Percentiles rank a stretch among this genome's conserved stretches.
These are phyloP conservation scores for Actinia tenebrosa DNA, from an alignment of 64 coral and sea anemone genomes.

Conservation along the genomic window DNA sequence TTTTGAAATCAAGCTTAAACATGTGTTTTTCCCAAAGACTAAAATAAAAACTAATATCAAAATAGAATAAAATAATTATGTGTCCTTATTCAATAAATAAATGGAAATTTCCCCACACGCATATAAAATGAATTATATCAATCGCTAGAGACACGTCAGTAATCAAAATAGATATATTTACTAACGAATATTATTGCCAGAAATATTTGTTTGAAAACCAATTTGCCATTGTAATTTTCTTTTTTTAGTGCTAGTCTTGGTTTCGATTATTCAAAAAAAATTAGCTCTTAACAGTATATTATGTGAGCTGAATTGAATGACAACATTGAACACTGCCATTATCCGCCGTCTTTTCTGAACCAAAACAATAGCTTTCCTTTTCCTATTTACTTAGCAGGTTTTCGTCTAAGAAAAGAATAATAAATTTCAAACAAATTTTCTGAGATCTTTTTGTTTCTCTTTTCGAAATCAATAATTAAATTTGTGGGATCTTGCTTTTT, in stretches of 20 bases:
- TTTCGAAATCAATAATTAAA: not conserved
- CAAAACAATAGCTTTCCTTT: not conserved
- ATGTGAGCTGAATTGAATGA: not conserved
- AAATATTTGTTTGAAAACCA: not conserved
- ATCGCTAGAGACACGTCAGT: not conserved
- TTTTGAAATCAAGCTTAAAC: not conserved
- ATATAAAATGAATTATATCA: not conserved
- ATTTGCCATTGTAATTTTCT: not conserved
- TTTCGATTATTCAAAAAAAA: not conserved
- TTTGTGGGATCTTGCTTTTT: not conserved
- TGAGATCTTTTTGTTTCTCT: not conserved
- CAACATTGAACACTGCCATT: not conserved
- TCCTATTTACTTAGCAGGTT: not conserved
- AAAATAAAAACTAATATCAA: not conserved
- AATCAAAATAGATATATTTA: not conserved
- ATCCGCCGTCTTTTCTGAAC: not conserved
- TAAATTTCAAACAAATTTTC: not conserved
- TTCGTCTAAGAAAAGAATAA: not conserved
- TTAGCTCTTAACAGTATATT: not conserved
- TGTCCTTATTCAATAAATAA: not conserved
- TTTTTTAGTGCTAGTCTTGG: too few species aligned
- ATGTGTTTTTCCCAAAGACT: too few species aligned
- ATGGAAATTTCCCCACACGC: not conserved
- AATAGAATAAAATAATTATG: not conserved
- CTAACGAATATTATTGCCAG: not conserved